phyloP scores from a whole-genome alignment of 1,140 invertebrate species.

The Sweltsa coloradensis region DNA sequence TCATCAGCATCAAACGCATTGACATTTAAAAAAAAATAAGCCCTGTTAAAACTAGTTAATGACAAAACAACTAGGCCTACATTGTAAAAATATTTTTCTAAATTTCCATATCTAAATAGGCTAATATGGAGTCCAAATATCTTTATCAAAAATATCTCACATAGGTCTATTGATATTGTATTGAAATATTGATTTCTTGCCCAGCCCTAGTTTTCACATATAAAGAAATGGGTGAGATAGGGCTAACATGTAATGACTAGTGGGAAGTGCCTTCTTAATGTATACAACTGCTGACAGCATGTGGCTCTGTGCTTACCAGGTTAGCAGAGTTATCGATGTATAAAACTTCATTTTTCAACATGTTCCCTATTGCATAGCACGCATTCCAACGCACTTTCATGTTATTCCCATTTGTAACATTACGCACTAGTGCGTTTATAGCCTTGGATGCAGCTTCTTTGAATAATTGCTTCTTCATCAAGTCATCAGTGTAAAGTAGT shows the following conservation, averaged over 20 bases:
- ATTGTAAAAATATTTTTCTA: no score
- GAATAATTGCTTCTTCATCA: slow-evolving; percentile 34
- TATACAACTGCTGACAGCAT: neutral
- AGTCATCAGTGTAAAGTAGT: slow-evolving; percentile 41
- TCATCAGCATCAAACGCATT: no score
- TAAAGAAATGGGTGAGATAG: neutral
- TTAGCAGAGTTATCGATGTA: slow-evolving; percentile 36
- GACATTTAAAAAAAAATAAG: no score
- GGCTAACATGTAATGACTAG: neutral
- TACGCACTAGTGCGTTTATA: slow-evolving; percentile 47
- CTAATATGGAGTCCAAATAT: no score
- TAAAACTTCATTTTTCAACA: slow-evolving; percentile 50
- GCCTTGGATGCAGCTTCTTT: slow-evolving; percentile 36
- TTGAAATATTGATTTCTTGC: neutral
- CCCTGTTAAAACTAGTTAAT: no score
- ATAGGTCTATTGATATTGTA: no score
- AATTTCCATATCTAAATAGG: no score
- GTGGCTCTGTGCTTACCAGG: slow-evolving; percentile 33
- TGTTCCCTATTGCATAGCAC: slow-evolving; percentile 71
- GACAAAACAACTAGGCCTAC: no score
- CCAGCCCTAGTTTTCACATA: neutral
- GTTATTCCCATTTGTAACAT: slow-evolving; percentile 49
- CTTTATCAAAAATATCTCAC: no score
- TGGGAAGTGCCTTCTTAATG: neutral
- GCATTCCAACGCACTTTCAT: slow-evolving; percentile 87